phyloP scores from a whole-genome alignment of 92 coral and sea anemone genomes.

The Porites lobata region DNA sequence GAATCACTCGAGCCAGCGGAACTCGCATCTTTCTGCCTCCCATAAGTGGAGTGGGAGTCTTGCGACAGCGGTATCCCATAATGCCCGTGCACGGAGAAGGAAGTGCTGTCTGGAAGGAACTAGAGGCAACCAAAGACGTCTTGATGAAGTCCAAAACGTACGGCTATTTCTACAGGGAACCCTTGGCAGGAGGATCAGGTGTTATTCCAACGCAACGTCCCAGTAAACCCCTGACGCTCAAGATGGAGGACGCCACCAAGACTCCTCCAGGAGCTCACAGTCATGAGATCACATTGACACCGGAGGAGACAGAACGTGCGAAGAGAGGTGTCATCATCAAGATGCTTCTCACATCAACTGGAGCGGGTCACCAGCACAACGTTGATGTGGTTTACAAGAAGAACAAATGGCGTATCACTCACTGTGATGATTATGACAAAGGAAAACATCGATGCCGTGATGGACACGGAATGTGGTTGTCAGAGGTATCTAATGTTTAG shows the following conservation, averaged over 20 bases:
- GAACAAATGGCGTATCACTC: not conserved
- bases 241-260: conserved; percentile 49
- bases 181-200: conserved; percentile 61
- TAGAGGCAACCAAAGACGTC: not conserved
- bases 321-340: not conserved
- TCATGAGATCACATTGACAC: conserved; percentile 55
- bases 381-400: conserved; percentile 22
- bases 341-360: conserved; percentile 27
- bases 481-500: not conserved
- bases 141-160: conserved; percentile 74
- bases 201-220: conserved; percentile 74
- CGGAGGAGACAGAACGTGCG: conserved; percentile 50
- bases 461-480: conserved; percentile 21
- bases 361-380: conserved; percentile 66
- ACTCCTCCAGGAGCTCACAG: conserved; percentile 68
- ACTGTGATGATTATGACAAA: conserved; percentile 13
- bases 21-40: conserved; percentile 86
- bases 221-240: conserved; percentile 49
- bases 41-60: conserved; percentile 70
- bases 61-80: conserved; percentile 91
- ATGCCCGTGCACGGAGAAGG: conserved; percentile 95
- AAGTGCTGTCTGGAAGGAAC: not conserved
- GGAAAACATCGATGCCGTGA: conserved; percentile 29
- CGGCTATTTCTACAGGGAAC: conserved; percentile 73
- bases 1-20: conserved; percentile 80